Evolutionary conservation across 92 coral and sea anemone genomes (phyloP).

Genomic region (Zoanthus solanderi): DNA sequence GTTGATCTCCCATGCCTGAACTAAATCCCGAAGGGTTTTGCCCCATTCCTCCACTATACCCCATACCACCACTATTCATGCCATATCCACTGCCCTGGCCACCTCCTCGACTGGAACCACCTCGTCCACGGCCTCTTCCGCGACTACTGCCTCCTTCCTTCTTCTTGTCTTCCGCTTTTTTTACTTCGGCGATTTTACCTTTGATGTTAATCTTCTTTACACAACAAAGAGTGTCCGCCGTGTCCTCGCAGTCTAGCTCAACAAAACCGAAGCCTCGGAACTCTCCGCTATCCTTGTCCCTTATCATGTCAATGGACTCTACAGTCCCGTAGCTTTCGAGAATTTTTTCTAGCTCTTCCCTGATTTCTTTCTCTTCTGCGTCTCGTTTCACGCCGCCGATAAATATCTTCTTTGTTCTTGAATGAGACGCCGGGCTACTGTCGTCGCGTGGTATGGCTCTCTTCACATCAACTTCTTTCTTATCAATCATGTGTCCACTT

Average conservation of each 20-base stretch:
- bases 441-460: conserved; percentile 97
- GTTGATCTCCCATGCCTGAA: background rate
- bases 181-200: conserved; percentile 79
- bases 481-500: conserved; percentile 73
- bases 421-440: conserved; percentile 69
- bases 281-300: conserved; percentile 61
- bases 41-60: background rate
- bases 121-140: conserved; percentile 58
- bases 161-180: conserved; percentile 80
- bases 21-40: background rate
- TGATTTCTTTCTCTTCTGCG: conserved; percentile 75
- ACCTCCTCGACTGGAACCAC: conserved; percentile 60
- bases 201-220: conserved; percentile 70
- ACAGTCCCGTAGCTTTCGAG: conserved; percentile 51
- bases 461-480: conserved; percentile 90
- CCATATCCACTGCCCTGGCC: conserved; percentile 45
- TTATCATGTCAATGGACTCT: conserved; percentile 64
- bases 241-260: conserved; percentile 80
- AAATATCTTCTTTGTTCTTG: conserved; percentile 89
- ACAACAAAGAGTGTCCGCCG: conserved; percentile 82
- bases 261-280: conserved; percentile 83
- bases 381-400: conserved; percentile 87
- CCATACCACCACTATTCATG: conserved; percentile 26
- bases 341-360: conserved; percentile 53
- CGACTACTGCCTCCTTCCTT: conserved; percentile 50